These are phyloP conservation scores for Neuroterus valhalla DNA, from an alignment of 1,140 invertebrate species.

Conservation along the genomic window DNA sequence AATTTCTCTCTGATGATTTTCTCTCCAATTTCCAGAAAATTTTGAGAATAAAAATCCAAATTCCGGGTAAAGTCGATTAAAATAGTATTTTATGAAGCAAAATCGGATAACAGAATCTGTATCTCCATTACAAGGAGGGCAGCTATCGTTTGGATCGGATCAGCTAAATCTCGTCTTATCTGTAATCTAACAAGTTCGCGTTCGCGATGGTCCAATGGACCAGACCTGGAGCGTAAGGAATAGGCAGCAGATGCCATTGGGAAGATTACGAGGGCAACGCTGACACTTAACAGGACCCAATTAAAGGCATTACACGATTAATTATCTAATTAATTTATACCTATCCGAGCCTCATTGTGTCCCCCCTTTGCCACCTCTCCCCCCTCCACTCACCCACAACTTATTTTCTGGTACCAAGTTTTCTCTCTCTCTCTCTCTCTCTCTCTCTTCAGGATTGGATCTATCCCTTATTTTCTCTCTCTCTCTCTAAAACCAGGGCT, in stretches of 20 bases:
- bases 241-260: slow-evolving; percentile 60
- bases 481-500: slow-evolving; percentile 26
- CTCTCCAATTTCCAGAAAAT: not conserved
- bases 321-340: slow-evolving; percentile 75
- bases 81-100: not conserved
- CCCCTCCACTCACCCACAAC: not conserved
- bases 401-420: slow-evolving; percentile 17
- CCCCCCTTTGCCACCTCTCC: not conserved
- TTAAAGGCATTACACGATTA: slow-evolving; percentile 74
- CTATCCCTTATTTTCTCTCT: slow-evolving; percentile 34
- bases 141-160: slow-evolving; percentile 65
- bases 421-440: slow-evolving; percentile 40
- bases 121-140: slow-evolving; percentile 48
- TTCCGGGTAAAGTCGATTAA: not conserved
- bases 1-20: no score
- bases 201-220: slow-evolving; percentile 46
- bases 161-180: slow-evolving; percentile 72
- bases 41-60: not conserved
- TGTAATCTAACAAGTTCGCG: slow-evolving; percentile 70
- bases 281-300: slow-evolving; percentile 73
- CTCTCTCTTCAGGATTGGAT: slow-evolving; percentile 16
- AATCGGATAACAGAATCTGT: slow-evolving; percentile 35
- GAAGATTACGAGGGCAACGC: slow-evolving; percentile 63
- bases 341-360: slow-evolving; percentile 47
- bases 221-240: slow-evolving; percentile 31